Evolutionary conservation across 2,888 invertebrate genomes (phyloP), one percentile per base, ranked within the genome.

Genomic region (Lacanobia oleracea): DNA sequence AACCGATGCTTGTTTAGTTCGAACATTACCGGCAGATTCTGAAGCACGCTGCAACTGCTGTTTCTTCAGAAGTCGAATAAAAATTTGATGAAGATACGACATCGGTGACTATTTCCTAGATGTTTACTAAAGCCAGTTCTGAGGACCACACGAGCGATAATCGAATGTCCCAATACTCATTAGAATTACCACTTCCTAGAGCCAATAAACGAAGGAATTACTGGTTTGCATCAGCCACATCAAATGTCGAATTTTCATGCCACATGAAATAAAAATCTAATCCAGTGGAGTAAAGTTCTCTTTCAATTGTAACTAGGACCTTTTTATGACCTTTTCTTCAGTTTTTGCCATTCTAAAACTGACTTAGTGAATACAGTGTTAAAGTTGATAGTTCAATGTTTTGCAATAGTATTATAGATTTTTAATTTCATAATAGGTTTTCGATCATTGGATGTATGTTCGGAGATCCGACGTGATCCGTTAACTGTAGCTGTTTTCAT

Each of bases 201-300:
- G 57, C n/a, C 77, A 77, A 81, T 79, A 81, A 81, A 77, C 51
- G 7, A 57, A 59, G 67, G 48, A 61, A 80, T 61, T 61, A 48
- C 79, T 43, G 16, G 12, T 51, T 54, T 51, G 21, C 12, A 61
- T 59, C 62, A 70, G 43, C 56, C 51, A 45, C 37, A 56, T 10
- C 23, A 62, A 53, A 59, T 10, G 21, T n/a, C 12, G 0, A 48
- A 27, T 40, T 33, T 18, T 16, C 10, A 27, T 45, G 56, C 43
- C 3, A 21, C 0, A 0, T 12, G 12, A 61, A 77, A 77, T 61
- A 0, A n/a, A n/a, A 40, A 60, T 54, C 16, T 51, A 54, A 45
- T 1, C 0, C 5, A 7, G 43, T 2, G 3, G 0, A 0, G 12
- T 40, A 61, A 18, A 14, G 56, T 57, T 5, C 6, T n/a, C 9